Conservation (phyloP, 37 sponge, comb jelly and placozoan genomes). For the Ianthella basta region DNA sequence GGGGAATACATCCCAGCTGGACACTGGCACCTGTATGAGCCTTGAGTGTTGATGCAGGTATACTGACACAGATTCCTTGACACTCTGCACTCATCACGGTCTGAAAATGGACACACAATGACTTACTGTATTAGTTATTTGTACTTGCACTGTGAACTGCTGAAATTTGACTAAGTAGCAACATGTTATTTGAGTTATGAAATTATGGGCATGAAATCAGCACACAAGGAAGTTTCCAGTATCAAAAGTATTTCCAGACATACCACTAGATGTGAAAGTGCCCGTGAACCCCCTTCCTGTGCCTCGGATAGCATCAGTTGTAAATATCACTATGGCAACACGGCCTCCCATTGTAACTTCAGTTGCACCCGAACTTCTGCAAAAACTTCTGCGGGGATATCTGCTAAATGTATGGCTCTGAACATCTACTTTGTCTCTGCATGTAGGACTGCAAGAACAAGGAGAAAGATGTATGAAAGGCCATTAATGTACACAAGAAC, state of each 20-base stretch:
- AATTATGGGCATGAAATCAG: too few species aligned
- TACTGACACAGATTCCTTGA: neutral
- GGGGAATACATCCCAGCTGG: too few species aligned
- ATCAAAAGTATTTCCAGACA: too few species aligned
- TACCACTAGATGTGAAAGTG: constrained; percentile 1
- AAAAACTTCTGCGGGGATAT: neutral
- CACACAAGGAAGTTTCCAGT: too few species aligned
- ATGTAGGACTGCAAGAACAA: neutral
- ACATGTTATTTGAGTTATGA: too few species aligned
- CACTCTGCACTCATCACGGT: neutral
- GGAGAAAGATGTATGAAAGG: too few species aligned
- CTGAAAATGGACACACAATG: neutral
- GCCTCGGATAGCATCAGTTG: neutral
- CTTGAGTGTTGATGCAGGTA: neutral
- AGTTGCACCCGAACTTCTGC: neutral
- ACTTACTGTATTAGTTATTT: too few species aligned
- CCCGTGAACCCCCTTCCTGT: neutral
- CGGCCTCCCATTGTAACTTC: neutral
- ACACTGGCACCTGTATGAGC: neutral
- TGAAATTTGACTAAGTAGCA: too few species aligned
- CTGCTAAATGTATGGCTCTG: neutral
- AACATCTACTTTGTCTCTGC: neutral
- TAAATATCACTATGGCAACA: constrained; percentile 1
- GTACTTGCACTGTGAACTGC: too few species aligned
- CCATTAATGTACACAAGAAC: neutral